Evolutionary conservation across 2,113 vertebrate genomes (phyloP).

Genomic region (Saimiri boliviensis): DNA sequence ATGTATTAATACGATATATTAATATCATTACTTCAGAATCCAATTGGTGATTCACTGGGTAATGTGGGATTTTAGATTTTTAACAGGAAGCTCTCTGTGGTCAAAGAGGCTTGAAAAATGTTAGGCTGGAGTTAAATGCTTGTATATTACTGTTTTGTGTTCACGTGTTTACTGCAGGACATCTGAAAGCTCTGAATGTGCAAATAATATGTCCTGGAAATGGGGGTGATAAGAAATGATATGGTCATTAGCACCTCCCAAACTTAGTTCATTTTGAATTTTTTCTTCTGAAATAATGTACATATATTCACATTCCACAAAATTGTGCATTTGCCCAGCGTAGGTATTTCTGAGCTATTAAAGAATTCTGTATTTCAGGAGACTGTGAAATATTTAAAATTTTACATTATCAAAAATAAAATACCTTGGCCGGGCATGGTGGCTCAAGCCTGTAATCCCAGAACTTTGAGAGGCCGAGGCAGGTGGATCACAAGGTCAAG

Average conservation of each 20-base stretch:
- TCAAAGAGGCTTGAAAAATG: not conserved
- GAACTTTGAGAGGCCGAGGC: too few relatives aligned
- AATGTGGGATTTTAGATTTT: not conserved
- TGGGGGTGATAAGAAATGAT: not conserved
- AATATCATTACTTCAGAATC: not conserved
- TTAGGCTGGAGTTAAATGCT: not conserved
- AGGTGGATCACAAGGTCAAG: too few relatives aligned
- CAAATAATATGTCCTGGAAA: not conserved
- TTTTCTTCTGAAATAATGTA: not conserved
- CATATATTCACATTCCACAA: not conserved
- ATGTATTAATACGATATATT: not conserved
- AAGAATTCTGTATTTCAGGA: not conserved
- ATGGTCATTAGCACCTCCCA: not conserved
- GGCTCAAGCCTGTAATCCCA: too few relatives aligned
- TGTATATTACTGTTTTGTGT: not conserved
- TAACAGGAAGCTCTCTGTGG: not conserved
- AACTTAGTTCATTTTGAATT: not conserved
- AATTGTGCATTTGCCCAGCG: not conserved
- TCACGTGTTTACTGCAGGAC: not conserved
- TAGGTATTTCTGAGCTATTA: not conserved
- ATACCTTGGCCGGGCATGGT: too few relatives aligned
- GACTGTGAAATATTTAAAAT: not conserved
- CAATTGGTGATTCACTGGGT: not conserved
- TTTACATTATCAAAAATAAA: not conserved
- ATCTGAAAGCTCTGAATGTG: not conserved